Conservation (phyloP, 2,113 vertebrate genomes). For the Rhinoptilus africanus region DNA sequence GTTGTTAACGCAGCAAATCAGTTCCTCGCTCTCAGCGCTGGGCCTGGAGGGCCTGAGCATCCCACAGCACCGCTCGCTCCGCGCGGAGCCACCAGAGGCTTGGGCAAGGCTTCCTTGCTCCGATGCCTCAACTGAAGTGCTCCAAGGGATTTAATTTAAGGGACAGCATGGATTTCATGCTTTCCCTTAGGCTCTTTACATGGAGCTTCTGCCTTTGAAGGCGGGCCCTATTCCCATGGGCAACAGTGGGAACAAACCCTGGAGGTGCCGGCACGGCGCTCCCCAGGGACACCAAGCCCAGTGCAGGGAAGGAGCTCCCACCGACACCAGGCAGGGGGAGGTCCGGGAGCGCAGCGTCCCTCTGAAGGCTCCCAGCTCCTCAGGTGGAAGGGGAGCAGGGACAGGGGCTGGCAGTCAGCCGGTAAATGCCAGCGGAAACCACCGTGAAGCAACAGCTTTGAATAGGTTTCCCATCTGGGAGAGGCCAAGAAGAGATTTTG, state of each 20-base stretch:
- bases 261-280: rapidly evolving
- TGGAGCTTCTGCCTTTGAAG: background rate
- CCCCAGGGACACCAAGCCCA: background rate
- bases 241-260: background rate
- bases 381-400: background rate
- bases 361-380: background rate
- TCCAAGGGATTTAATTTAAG: background rate
- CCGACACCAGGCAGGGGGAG: background rate
- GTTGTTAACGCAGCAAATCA: background rate
- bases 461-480: background rate
- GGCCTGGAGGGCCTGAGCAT: background rate
- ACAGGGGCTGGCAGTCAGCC: background rate
- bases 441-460: rapidly evolving
- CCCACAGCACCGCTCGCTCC: rapidly evolving
- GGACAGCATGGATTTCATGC: background rate
- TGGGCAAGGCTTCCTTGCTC: background rate
- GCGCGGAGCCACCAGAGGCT: background rate
- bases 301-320: background rate
- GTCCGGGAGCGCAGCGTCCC: background rate
- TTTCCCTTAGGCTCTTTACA: background rate
- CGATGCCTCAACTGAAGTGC: background rate
- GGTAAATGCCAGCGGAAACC: background rate
- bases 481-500: background rate
- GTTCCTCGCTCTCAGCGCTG: rapidly evolving
- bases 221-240: background rate